Evolutionary conservation across 2,113 vertebrate species (phyloP).

Genomic region (Leucoraja erinaceus): DNA sequence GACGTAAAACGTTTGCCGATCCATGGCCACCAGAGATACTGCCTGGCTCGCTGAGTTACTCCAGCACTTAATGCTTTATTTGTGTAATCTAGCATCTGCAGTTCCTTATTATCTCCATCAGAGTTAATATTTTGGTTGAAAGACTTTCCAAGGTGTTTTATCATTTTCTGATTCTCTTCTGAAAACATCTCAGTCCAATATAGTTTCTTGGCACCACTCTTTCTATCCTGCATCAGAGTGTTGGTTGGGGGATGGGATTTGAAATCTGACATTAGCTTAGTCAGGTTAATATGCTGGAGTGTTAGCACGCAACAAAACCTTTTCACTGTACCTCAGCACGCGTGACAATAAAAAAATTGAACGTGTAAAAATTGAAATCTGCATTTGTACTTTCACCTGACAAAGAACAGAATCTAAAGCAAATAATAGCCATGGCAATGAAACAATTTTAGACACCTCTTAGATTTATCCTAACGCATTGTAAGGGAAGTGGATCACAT

Average conservation of each 20-base stretch:
- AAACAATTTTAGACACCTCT: background rate
- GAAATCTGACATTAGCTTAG: background rate
- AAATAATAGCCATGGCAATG: background rate
- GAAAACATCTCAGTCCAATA: background rate
- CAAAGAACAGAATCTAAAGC: background rate
- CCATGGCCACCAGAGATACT: no score
- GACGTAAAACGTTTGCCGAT: no score
- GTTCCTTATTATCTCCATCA: no score
- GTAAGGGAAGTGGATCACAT: constrained; percentile 1
- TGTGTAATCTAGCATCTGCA: no score
- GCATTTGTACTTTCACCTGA: background rate
- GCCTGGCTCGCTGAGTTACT: no score
- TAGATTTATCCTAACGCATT: constrained; percentile 3
- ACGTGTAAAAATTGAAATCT: background rate
- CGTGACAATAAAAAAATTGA: background rate
- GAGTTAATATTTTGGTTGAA: no score
- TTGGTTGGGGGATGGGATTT: background rate
- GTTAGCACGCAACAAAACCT: no score
- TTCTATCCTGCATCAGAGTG: background rate
- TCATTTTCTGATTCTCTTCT: no score
- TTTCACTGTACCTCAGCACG: no score
- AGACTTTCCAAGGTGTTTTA: no score
- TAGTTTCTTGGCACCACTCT: background rate
- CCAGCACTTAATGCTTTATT: no score
- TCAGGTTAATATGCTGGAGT: background rate